Evolutionary conservation across 2,888 invertebrate genomes (phyloP).

Genomic region (Calliopum simillimum): DNA sequence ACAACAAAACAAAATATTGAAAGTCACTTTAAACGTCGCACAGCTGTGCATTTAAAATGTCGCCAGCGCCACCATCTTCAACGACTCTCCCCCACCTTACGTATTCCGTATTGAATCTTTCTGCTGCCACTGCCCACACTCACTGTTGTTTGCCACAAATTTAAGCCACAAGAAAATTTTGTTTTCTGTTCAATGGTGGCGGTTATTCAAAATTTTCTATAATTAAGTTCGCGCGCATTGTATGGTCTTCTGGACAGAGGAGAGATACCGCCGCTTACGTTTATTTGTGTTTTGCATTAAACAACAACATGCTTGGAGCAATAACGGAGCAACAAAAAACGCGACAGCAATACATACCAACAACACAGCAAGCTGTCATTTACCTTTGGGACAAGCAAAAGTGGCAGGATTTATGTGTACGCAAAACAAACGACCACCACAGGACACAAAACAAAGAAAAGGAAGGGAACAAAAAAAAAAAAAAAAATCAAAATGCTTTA

Average conservation of each 20-base stretch:
- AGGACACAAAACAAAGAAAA: constrained; percentile 57
- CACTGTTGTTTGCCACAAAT: background rate
- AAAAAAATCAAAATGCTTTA: background rate
- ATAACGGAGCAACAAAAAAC: no score
- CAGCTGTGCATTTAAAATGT: constrained; percentile 49
- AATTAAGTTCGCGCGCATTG: constrained; percentile 55
- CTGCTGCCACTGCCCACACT: background rate
- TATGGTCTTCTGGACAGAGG: background rate
- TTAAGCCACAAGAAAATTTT: constrained; percentile 1
- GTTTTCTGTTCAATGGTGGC: constrained; percentile 3
- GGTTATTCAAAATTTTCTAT: constrained; percentile 49
- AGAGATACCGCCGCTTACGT: background rate
- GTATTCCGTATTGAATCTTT: background rate
- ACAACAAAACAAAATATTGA: constrained; percentile 51
- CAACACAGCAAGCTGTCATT: constrained; percentile 53
- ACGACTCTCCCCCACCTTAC: background rate
- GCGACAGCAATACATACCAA: constrained; percentile 42
- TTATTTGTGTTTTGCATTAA: background rate
- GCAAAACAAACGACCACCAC: constrained; percentile 64
- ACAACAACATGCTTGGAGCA: constrained; percentile 5
- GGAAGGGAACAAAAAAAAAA: background rate
- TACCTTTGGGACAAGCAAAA: constrained; percentile 58
- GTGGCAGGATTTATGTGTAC: constrained; percentile 62
- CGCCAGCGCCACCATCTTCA: background rate
- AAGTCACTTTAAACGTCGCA: constrained; percentile 55